phyloP scores from a whole-genome alignment of 2,888 invertebrate species.

The Drosophila picticornis region DNA sequence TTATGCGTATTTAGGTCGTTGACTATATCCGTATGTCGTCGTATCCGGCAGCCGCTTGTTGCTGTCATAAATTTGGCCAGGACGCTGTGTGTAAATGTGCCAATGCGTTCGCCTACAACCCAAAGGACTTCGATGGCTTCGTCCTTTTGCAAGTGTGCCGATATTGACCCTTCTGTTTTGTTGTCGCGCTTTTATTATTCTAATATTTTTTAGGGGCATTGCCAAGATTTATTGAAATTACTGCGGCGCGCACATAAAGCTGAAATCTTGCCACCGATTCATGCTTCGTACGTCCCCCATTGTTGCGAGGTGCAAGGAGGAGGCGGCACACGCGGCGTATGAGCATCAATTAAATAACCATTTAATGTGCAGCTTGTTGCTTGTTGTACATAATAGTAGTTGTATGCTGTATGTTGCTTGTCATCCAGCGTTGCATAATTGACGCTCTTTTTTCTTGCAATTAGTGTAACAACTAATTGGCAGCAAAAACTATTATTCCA shows the following conservation, averaged over 20 bases:
- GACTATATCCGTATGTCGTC: conserved; percentile 36
- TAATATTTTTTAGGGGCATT: conserved; percentile 76
- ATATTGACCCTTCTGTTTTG: conserved; percentile 80
- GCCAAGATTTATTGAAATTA: conserved; percentile 79
- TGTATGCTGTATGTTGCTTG: conserved; percentile 30
- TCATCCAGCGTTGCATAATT: conserved; percentile 65
- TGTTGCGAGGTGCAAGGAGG: conserved; percentile 19
- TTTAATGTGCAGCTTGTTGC: conserved; percentile 66
- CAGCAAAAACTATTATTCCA: conserved; percentile 70
- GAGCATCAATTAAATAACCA: conserved; percentile 68
- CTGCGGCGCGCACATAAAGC: conserved; percentile 57
- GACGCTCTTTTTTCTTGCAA: conserved; percentile 63
- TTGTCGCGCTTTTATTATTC: conserved; percentile 80
- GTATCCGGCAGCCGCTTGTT: conserved; percentile 53
- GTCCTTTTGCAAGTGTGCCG: conserved; percentile 21
- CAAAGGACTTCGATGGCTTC: conserved; percentile 9
- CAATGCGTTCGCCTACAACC: conserved; percentile 63
- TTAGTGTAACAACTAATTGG: conserved; percentile 77
- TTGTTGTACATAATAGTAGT: conserved; percentile 41
- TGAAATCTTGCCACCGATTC: conserved; percentile 4
- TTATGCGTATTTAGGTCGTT: conserved; percentile 80
- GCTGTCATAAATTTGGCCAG: conserved; percentile 58
- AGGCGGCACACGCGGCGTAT: conserved; percentile 43
- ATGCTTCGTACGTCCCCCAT: not conserved
- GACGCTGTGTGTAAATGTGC: conserved; percentile 73